Evolutionary conservation across 1,140 invertebrate genomes (phyloP), one percentile per base, ranked within the genome.

Genomic region (Drosophila subpulchrella): DNA sequence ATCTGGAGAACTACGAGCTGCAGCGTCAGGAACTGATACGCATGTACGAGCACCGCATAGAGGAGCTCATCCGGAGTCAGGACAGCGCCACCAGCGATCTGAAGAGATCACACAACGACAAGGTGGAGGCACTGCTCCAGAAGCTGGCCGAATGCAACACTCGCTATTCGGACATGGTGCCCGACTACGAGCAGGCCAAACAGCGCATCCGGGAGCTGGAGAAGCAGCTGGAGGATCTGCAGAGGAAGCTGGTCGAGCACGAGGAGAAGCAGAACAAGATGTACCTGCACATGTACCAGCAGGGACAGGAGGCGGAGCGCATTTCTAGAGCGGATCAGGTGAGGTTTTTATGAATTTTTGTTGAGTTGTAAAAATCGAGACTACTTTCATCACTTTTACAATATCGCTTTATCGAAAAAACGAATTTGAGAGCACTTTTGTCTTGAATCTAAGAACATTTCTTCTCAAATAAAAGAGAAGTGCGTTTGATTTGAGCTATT

Each of bases 231-330:
- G 95, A 96, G 78, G 94, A 95, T 66, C 94, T 95, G 20, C 95
- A 95, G 81, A 94, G 93, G 44, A 95, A 95, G 78, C 88, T 96
- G 15, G 91, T 93, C 20, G 95, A 96, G 55, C 95, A 96, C 47
- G 96, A 97, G 78, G 94, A 95, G 59, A 95, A 95, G 66, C 95
- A 97, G 72, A 95, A 96, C 76, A 94, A 96, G 82, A 95, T 96
- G 93, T 97, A 97, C 91, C 92, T 97, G 80, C 95, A 97, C 92
- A 96, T 97, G 96, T 97, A 96, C 92, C 94, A 95, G 77, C 96
- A 97, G 92, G 96, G 96, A 13, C 95, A 96, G 81, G 96, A 97
- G 91, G 95, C 96, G 24, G 96, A 96, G 50, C 94, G 95, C 72
- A 94, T 96, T 81, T 95, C 96, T 75, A 93, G 93, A 81, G 93